phyloP scores from a whole-genome alignment of 2,888 invertebrate species.

The Caenorhabditis becei region DNA sequence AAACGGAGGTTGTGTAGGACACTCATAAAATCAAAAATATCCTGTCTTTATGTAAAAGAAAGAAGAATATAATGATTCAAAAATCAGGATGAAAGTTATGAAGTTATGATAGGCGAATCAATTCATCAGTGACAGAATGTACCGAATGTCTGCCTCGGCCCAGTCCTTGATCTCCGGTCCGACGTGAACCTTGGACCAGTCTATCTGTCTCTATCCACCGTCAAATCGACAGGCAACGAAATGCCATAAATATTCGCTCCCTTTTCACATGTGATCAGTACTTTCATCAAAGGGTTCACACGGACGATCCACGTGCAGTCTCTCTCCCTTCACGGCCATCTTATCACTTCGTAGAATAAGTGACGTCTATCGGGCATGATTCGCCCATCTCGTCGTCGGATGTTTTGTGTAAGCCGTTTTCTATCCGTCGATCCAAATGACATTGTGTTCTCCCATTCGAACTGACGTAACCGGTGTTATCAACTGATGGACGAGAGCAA shows the following conservation, averaged over 20 bases:
- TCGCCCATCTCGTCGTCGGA: slow-evolving; percentile 22
- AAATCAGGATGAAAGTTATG: neutral
- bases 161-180: slow-evolving; percentile 37
- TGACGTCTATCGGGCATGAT: slow-evolving; percentile 43
- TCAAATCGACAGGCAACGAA: neutral
- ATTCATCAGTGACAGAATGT: too few species aligned
- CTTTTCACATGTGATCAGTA: slow-evolving; percentile 56
- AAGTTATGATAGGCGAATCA: too few species aligned
- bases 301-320: slow-evolving; percentile 51
- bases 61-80: neutral
- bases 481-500: slow-evolving; percentile 36
- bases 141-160: neutral
- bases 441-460: slow-evolving; percentile 3
- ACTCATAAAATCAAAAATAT: too few species aligned
- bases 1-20: too few species aligned
- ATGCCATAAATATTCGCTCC: slow-evolving; percentile 35
- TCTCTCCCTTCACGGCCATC: slow-evolving; percentile 2
- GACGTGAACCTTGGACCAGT: slow-evolving; percentile 34
- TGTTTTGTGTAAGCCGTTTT: slow-evolving; percentile 12
- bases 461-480: slow-evolving; percentile 50
- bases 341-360: slow-evolving; percentile 14
- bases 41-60: neutral
- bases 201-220: neutral
- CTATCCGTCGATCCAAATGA: neutral
- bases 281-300: slow-evolving; percentile 54